These are phyloP conservation scores for Meteorus cinctellus DNA, from an alignment of 2,888 invertebrate genomes.

Conservation along the genomic window DNA sequence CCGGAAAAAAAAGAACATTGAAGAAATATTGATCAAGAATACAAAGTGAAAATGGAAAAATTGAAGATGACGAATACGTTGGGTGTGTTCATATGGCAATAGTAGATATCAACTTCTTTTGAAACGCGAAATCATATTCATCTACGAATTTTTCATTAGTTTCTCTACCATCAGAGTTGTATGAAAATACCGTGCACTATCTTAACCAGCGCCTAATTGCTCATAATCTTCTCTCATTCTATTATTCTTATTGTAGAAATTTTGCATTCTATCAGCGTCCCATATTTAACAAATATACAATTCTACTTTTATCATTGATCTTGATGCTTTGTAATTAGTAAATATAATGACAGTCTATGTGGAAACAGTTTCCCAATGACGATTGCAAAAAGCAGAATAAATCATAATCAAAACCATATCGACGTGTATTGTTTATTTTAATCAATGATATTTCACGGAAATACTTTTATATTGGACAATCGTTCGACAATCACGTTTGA, in stretches of 20 bases:
- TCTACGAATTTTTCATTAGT: conserved; percentile 47
- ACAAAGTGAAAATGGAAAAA: conserved; percentile 41
- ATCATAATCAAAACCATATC: not conserved
- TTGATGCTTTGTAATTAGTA: too few species aligned
- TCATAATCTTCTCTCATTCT: conserved; percentile 20
- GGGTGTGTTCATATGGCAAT: conserved; percentile 16
- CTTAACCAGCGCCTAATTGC: not conserved
- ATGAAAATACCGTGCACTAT: conserved; percentile 36
- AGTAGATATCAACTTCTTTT: conserved; percentile 42
- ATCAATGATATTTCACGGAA: not conserved
- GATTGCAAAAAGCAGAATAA: not conserved
- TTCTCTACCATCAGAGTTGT: conserved; percentile 50
- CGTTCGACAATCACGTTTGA: not conserved
- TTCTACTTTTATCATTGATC: too few species aligned
- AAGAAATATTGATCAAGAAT: conserved; percentile 30
- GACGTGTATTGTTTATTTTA: too few species aligned
- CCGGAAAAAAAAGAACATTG: conserved; percentile 52
- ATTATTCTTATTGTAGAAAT: not conserved
- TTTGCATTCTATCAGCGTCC: not conserved
- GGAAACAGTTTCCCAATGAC: too few species aligned
- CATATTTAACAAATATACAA: too few species aligned
- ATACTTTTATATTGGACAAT: not conserved
- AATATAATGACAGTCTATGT: too few species aligned
- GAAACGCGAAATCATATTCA: conserved; percentile 50
- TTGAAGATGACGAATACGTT: conserved; percentile 41